Conservation (phyloP, 1,140 invertebrate genomes). For the Drosophila parabipectinata region DNA sequence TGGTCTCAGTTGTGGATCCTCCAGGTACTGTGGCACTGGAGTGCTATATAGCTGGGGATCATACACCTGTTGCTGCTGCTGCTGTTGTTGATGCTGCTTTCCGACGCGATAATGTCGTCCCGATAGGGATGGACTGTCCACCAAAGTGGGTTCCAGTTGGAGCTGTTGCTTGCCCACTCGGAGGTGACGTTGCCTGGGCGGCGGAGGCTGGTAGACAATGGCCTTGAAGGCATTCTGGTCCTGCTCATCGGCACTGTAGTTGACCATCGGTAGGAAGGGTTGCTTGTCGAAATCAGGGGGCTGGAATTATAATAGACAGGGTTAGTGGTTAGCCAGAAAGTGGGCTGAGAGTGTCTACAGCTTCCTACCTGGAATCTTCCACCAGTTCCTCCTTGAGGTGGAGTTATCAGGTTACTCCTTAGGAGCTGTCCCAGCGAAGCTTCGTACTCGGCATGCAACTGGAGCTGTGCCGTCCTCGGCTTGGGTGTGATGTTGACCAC, state of each 20-base stretch:
- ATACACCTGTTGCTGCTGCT: slow-evolving; percentile 30
- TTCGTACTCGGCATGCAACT: slow-evolving; percentile 64
- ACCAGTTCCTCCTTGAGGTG: slow-evolving; percentile 33
- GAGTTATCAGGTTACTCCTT: slow-evolving; percentile 50
- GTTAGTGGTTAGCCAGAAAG: neutral
- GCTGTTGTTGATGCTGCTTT: slow-evolving; percentile 47
- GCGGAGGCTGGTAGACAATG: slow-evolving; percentile 73
- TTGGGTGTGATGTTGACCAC: slow-evolving; percentile 83
- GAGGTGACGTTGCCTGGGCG: slow-evolving; percentile 44
- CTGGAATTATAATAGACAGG: slow-evolving; percentile 58
- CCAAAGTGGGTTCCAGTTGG: slow-evolving; percentile 6
- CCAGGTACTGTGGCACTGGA: slow-evolving; percentile 43
- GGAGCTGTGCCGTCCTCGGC: slow-evolving; percentile 65
- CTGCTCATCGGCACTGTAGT: slow-evolving; percentile 87
- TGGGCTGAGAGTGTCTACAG: neutral
- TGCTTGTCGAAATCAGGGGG: slow-evolving; percentile 86
- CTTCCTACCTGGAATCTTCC: slow-evolving; percentile 25
- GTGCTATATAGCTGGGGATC: slow-evolving; percentile 42
- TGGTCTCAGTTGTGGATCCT: slow-evolving; percentile 57
- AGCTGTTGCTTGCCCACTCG: slow-evolving; percentile 60
- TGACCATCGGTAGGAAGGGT: slow-evolving; percentile 86
- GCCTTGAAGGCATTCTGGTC: slow-evolving; percentile 85
- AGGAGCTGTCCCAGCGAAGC: slow-evolving; percentile 57
- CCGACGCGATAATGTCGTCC: slow-evolving; percentile 56
- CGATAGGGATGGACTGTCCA: slow-evolving; percentile 26